Base-by-base conservation (phyloP, 2,888 invertebrate species). In the Lithophane ornitopus region DNA sequence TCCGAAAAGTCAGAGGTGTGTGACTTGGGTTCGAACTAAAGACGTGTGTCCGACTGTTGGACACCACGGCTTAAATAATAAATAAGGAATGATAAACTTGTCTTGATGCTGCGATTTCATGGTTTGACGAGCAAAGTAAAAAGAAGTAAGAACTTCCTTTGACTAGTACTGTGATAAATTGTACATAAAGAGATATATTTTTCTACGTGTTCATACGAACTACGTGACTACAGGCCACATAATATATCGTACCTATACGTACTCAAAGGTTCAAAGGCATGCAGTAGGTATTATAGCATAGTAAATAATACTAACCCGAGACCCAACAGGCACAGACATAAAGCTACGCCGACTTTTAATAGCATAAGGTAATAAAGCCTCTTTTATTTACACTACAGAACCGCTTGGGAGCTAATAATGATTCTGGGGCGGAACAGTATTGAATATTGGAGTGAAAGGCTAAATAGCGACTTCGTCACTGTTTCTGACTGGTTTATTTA, bases 371-470 rank as follows among this genome's bases (percentile, higher is more conserved):
- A 85, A 83, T 80, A 76, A 85, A 87, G 65, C 71, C 46, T 62
- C 70, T 76, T 80, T 80, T 87, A 85, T 85, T 84, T 80, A 84
- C 81, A 80, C 66, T 77, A 73, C 54, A 58, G 70, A 78, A 80
- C 74, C 77, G 80, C 76, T 83, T 65, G 76, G 76, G 67, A 83
- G 68, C 74, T 85, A 74, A 78, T 83, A 78, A 79, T 76, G 74
- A 74, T 83, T 78, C 74, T 65, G 70, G 76, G 54, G 69, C 52
- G 68, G 28, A 73, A 65, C 63, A 49, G 74, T 87, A 85, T 83
- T 87, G 78, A 81, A 80, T 80, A 84, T 74, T 75, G 80, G 73
- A 73, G 75, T 78, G 66, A 78, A 79, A 74, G 58, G 39, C 62
- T 58, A 69, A 80, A 78, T 70, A 56, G 76, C 39, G 19, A 58